Evolutionary conservation across 2,113 vertebrate species (phyloP).

Genomic region (Helogale parvula): DNA sequence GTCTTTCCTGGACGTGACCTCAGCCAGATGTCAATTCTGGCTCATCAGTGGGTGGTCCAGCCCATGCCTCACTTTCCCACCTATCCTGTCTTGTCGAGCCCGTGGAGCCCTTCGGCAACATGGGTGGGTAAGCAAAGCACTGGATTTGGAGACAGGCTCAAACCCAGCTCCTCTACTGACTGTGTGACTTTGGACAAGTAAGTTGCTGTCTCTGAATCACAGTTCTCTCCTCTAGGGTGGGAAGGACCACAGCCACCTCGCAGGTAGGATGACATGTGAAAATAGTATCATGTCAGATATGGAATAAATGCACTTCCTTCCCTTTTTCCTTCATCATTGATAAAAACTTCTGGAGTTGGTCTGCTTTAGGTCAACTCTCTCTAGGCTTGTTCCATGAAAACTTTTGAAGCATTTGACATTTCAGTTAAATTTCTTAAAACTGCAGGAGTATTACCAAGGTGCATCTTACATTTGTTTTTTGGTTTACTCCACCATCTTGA

Average conservation of each 20-base stretch:
- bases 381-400: neutral
- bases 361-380: neutral
- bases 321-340: neutral
- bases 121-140: neutral
- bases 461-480: constrained; percentile 24
- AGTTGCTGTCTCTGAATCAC: neutral
- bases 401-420: constrained; percentile 41
- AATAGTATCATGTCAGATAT: neutral
- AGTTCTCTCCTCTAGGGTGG: neutral
- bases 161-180: neutral
- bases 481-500: constrained; percentile 22
- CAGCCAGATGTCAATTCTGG: neutral
- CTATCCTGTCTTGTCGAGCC: neutral
- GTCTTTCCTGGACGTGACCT: neutral
- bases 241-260: neutral
- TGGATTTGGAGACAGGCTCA: neutral
- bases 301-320: neutral
- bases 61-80: neutral
- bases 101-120: neutral
- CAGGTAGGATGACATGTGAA: neutral
- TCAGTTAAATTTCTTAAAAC: neutral
- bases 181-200: neutral
- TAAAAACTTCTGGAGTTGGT: neutral
- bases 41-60: accelerated
- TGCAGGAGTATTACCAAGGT: neutral